Evolutionary conservation across 1,140 invertebrate species (phyloP).

Genomic region (Apis cerana): DNA sequence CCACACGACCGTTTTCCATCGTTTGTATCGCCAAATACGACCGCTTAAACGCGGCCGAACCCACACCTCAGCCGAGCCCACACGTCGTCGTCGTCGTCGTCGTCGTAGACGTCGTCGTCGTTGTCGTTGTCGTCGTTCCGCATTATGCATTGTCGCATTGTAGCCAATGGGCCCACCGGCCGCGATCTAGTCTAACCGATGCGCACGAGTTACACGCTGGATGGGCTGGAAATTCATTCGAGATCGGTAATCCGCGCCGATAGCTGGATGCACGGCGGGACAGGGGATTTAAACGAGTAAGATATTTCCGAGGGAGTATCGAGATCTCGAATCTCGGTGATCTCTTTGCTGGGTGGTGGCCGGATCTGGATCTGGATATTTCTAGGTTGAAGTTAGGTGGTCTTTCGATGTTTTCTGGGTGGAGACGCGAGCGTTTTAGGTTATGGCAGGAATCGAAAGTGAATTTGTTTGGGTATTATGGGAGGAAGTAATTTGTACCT

Average conservation of each 20-base stretch:
- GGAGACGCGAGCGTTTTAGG: too few species aligned
- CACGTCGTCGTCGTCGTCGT: slow-evolving; percentile 42
- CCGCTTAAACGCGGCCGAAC: slow-evolving; percentile 63
- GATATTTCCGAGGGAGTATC: too few species aligned
- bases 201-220: neutral
- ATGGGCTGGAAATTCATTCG: neutral
- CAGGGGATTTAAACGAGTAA: too few species aligned
- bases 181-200: slow-evolving; percentile 34
- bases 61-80: slow-evolving; percentile 63
- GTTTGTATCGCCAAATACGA: slow-evolving; percentile 66
- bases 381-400: neutral
- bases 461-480: neutral
- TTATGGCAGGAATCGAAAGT: neutral
- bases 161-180: slow-evolving; percentile 35
- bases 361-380: too few species aligned
- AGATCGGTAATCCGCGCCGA: slow-evolving; percentile 9
- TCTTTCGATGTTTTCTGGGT: too few species aligned
- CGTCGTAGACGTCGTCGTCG: neutral
- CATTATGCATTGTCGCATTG: slow-evolving; percentile 25
- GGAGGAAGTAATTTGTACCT: neutral
- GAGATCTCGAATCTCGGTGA: neutral
- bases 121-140: neutral
- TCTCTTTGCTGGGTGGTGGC: neutral
- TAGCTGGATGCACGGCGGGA: too few species aligned
- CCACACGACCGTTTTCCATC: slow-evolving; percentile 55